A percentile compares a stretch with the other conserved stretches of the same genome.
phyloP scores from a whole-genome alignment of 35 echinoderm and acorn worm genomes.

The Apostichopus parvimensis region DNA sequence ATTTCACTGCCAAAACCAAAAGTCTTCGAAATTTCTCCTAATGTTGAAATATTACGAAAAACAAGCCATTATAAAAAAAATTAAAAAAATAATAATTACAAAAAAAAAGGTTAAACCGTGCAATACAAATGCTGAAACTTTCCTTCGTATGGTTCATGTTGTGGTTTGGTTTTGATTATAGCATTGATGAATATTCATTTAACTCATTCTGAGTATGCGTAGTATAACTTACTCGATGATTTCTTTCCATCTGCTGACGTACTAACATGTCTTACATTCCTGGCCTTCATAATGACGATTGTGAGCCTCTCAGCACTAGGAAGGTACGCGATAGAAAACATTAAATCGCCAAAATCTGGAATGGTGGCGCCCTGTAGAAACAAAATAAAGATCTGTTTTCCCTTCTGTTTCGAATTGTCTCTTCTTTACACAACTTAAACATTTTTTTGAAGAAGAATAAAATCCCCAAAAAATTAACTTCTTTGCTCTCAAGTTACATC shows the following conservation, averaged over 20 bases:
- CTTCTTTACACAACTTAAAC: no score
- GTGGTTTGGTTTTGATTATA: background rate
- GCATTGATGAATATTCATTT: background rate
- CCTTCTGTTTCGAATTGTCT: no score
- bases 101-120: no score
- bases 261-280: constrained; percentile 77
- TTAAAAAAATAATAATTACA: no score
- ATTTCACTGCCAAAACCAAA: no score
- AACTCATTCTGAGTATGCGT: background rate
- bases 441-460: no score
- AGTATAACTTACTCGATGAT: constrained; percentile 69
- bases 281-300: constrained; percentile 87
- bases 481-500: no score
- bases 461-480: no score
- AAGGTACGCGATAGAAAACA: constrained; percentile 94
- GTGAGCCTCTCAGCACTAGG: constrained; percentile 92
- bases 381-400: background rate
- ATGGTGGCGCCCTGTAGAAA: constrained; percentile 56
- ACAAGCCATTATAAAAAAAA: no score
- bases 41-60: no score
- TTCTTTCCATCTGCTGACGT: constrained; percentile 78
- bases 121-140: background rate
- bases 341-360: constrained; percentile 85
- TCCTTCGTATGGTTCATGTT: no score
- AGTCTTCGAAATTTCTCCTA: no score